These are phyloP conservation scores for Macaria liturata DNA, from an alignment of 2,888 invertebrate genomes.

Conservation along the genomic window DNA sequence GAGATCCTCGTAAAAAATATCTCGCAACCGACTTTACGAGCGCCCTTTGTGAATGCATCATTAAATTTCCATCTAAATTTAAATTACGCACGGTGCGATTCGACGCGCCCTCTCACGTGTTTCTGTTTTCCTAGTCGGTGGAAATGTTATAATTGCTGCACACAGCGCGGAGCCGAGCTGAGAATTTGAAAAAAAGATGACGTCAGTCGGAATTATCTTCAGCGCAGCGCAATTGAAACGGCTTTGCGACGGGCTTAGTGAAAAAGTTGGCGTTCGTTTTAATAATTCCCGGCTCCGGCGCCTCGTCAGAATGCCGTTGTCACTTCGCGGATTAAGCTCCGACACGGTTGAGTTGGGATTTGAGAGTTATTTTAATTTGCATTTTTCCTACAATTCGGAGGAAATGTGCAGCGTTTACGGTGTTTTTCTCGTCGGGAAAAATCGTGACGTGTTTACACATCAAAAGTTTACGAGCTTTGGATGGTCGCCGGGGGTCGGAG, in stretches of 20 bases:
- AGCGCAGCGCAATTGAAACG: conserved; percentile 84
- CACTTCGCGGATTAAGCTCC: conserved; percentile 82
- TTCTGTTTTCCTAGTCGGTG: conserved; percentile 82
- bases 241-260: conserved; percentile 83
- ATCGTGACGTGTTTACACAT: conserved; percentile 54
- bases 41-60: conserved; percentile 83
- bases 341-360: conserved; percentile 82
- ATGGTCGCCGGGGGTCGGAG: conserved; percentile 57
- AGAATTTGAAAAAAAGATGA: conserved; percentile 82
- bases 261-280: conserved; percentile 84
- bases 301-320: conserved; percentile 84
- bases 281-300: conserved; percentile 83
- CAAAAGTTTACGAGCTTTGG: conserved; percentile 61
- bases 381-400: conserved; percentile 69
- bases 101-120: conserved; percentile 78
- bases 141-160: conserved; percentile 83
- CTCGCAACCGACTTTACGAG: conserved; percentile 82
- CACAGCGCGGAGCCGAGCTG: conserved; percentile 78
- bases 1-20: conserved; percentile 84
- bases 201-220: conserved; percentile 83
- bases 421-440: conserved; percentile 45
- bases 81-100: conserved; percentile 79
- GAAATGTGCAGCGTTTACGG: conserved; percentile 54
- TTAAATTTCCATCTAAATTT: conserved; percentile 84
- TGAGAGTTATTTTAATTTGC: conserved; percentile 82